phyloP scores from a whole-genome alignment of 2,797 vertebrate genomes.

The Nothura maculosa region DNA sequence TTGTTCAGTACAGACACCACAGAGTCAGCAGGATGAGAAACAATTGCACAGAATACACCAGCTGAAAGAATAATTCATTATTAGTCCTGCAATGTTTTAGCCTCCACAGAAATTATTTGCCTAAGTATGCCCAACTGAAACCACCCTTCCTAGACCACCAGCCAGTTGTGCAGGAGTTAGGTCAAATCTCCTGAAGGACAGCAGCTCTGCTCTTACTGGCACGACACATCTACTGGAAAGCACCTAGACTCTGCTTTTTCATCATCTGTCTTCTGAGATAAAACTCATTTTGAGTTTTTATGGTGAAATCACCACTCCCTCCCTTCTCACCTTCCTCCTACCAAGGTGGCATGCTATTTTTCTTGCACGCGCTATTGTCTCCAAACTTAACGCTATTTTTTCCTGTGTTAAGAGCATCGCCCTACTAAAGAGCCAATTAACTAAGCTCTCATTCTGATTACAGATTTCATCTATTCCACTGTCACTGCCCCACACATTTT shows the following conservation, averaged over 20 bases:
- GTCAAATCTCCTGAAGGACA: background rate
- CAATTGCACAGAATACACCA: slow-evolving; percentile 98
- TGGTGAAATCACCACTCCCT: background rate
- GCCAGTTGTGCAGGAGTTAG: background rate
- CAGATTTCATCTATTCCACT: background rate
- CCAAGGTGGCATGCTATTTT: background rate
- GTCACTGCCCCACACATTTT: background rate
- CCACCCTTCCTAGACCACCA: background rate
- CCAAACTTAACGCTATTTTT: background rate
- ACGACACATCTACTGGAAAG: background rate
- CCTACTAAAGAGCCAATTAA: background rate
- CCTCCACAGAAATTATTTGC: background rate
- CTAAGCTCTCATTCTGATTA: background rate
- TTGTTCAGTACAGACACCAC: slow-evolving; percentile 99
- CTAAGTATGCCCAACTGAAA: background rate
- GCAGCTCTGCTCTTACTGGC: background rate
- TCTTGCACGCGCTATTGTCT: background rate
- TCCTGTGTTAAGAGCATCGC: background rate
- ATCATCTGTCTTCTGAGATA: background rate
- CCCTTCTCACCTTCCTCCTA: background rate
- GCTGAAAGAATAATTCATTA: slow-evolving; percentile 81
- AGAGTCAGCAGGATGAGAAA: slow-evolving; percentile 98
- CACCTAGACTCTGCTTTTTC: background rate
- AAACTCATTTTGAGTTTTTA: background rate
- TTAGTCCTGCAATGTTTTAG: background rate